Base-by-base conservation (phyloP, 2,113 vertebrate species). In the Stercorarius parasiticus region DNA sequence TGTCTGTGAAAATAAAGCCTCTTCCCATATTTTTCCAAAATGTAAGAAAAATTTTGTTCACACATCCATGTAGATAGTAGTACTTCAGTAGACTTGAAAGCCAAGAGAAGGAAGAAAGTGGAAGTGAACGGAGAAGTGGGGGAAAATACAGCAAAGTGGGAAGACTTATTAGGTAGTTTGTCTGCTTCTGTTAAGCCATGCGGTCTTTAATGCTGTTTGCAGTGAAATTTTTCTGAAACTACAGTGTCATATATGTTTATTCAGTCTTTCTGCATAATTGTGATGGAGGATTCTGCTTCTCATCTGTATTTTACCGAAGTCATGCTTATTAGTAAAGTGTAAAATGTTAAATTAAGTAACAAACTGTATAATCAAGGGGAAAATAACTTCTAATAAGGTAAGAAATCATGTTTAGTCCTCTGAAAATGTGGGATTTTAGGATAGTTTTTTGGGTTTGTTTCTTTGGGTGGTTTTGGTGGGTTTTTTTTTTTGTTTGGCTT, bases 1-100 rank as follows among this genome's bases (percentile, higher is more conserved):
- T 72, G 56, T 53, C 82, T 90, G 55, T 91, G 88, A 87, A 92
- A 96, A 90, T 88, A 94, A 96, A 93, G 18, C 83, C 90, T 88
- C 92, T 93, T 70, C 34, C 82, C 19, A 4, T 86, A 7, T 69
- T 88, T 86, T 80, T 61, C 74, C 59, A 58, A 88, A 85, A 66
- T 10, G 1, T 53, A 10, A 59, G 52, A 42, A 59, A 26, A 38
- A 3, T 36, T 42, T 40, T 53, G 38, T 67, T 86, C 8, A 13
- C 30, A 20, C 17, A 23, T 84, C 55, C 26, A 16, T 50, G 64
- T 49, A 38, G 58, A 19, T 81, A 27, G 18, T 30, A 25, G 42
- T 38, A 6, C 30, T 25, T 78, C 55, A 42, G n/a, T 92, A 74
- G 38, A 4, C 67, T 59, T 47, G 47, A 58, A 79, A 84, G 23